Evolutionary conservation across 2,888 invertebrate species (phyloP).

Genomic region (Neocrepidodera transversa): DNA sequence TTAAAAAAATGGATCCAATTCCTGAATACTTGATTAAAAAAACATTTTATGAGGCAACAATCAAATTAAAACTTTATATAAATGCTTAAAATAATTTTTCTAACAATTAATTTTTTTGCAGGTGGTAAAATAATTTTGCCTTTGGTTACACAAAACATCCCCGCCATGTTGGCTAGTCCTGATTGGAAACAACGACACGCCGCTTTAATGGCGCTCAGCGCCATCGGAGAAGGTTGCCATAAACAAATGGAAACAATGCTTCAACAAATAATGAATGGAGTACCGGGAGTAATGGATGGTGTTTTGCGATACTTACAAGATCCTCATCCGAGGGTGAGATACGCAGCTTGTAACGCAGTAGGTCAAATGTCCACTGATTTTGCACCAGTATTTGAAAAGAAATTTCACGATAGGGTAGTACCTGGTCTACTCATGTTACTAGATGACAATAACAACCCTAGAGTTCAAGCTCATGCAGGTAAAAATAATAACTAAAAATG

Average conservation of each 20-base stretch:
- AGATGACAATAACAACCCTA: slow-evolving; percentile 89
- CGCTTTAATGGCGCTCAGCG: slow-evolving; percentile 97
- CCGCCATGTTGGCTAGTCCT: slow-evolving; percentile 82
- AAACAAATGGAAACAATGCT: slow-evolving; percentile 97
- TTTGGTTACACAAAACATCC: slow-evolving; percentile 81
- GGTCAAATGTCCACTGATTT: slow-evolving; percentile 99
- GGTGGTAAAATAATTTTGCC: slow-evolving; percentile 82
- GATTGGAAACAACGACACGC: slow-evolving; percentile 94
- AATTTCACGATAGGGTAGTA: slow-evolving; percentile 95
- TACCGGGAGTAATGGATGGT: slow-evolving; percentile 62
- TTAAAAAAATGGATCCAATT: slow-evolving; percentile 33
- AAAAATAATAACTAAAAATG: slow-evolving; percentile 27
- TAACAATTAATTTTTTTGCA: slow-evolving; percentile 17
- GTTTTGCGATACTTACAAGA: slow-evolving; percentile 57
- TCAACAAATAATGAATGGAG: slow-evolving; percentile 90
- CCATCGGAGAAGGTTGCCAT: slow-evolving; percentile 98
- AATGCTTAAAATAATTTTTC: too few relatives aligned
- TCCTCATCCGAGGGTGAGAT: slow-evolving; percentile 90
- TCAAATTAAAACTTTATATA: not conserved
- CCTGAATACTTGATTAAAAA: slow-evolving; percentile 15
- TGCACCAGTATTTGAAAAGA: slow-evolving; percentile 95
- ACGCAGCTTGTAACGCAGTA: slow-evolving; percentile 97
- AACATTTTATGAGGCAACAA: not conserved
- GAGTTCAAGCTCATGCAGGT: slow-evolving; percentile 87
- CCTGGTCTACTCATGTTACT: slow-evolving; percentile 88